Base-by-base conservation (phyloP, 2,888 invertebrate species). In the Diadromus collaris region DNA sequence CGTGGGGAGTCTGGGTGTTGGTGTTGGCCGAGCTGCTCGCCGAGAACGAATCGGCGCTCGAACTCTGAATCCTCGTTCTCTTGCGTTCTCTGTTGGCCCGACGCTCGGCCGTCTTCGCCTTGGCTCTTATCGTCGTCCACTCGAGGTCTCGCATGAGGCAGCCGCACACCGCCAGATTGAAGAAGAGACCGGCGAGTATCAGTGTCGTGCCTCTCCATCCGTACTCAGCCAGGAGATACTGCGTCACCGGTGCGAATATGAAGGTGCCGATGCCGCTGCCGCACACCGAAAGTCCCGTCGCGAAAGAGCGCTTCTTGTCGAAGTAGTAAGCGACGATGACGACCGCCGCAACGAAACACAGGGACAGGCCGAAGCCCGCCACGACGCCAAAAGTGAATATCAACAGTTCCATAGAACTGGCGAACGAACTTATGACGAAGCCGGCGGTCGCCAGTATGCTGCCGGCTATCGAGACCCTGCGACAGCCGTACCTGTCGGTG, bases 321-420 rank as follows among this genome's bases (percentile, higher is more conserved):
- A 97, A 97, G 90, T 97, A 97, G 89, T 97, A 97, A 1, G 97
- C 97, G 38, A 97, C 97, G 83, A 96, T 96, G 2, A 97, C 97
- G 6, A 97, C 96, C 0, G 97, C 96, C n/a, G 97, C 95, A 67
- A 97, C 97, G 91, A 97, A 97, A 89, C 96, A 97, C 77, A 97
- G 92, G 84, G 96, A 96, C 81, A 97, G 92, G 16, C 97, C 97
- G 85, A 97, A 95, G 1, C 97, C 97, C 46, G 97, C 95, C 86
- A 97, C 92, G 19, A 97, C 93, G 27, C 97, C 97, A 89, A 97
- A 97, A 0, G 97, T 97, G 80, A 97, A 91, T 88, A 96, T 96
- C 80, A 97, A 92, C 77, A 95, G 93, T 88, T 94, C 95, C 92
- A 97, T 95, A 79, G 95, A 95, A 86, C 94, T 94, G 41, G 95